A percentile compares a stretch with the other conserved stretches of the same genome.
Conservation (phyloP, 2,888 invertebrate species). For the Oscheius sp. region DNA sequence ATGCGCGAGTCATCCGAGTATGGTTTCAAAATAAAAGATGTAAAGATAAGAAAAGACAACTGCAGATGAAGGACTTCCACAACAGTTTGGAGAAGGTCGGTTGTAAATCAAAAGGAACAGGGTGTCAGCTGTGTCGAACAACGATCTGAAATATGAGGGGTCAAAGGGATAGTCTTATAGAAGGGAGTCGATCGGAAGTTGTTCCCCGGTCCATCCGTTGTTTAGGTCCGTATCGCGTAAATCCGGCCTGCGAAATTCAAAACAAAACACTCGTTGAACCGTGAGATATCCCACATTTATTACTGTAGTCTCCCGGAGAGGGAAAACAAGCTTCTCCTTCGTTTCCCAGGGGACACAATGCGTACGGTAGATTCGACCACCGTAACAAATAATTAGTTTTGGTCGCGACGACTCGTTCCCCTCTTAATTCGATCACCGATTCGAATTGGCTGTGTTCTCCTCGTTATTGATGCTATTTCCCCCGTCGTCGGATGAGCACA, state of each 20-base stretch:
- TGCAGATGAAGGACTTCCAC: constrained; percentile 95
- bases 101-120: constrained; percentile 10
- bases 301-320: constrained; percentile 16
- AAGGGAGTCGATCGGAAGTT: not conserved
- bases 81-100: constrained; percentile 89
- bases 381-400: constrained; percentile 23
- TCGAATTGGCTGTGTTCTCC: constrained; percentile 19
- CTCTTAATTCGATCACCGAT: constrained; percentile 33
- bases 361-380: constrained; percentile 16
- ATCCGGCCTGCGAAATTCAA: constrained; percentile 28
- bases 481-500: not conserved
- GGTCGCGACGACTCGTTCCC: constrained; percentile 8
- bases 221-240: constrained; percentile 26
- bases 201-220: not conserved
- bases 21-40: constrained; percentile 97
- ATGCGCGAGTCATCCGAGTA: constrained; percentile 95
- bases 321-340: constrained; percentile 11
- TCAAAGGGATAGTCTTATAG: not conserved
- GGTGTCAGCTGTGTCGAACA: not conserved
- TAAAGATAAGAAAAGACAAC: constrained; percentile 95
- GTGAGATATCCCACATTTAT: constrained; percentile 22
- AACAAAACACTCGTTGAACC: constrained; percentile 29
- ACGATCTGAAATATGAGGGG: not conserved
- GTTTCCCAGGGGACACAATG: not conserved
- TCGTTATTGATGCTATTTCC: constrained; percentile 3